These are phyloP conservation scores for Zosterops hypoxanthus DNA, from an alignment of 2,113 vertebrate species.

Conservation along the genomic window DNA sequence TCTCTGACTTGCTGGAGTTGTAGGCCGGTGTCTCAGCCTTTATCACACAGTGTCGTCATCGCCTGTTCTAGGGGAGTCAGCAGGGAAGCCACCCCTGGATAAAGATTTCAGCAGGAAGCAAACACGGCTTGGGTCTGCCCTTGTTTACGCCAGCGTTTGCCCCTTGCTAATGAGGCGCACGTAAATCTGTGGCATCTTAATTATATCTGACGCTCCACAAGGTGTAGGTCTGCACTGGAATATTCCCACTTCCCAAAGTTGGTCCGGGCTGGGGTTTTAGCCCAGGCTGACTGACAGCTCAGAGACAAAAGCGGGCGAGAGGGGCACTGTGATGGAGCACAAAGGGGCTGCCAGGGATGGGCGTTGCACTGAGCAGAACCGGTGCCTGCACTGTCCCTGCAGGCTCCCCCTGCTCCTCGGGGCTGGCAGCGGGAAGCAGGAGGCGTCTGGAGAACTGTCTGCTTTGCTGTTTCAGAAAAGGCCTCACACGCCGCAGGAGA, in stretches of 20 bases:
- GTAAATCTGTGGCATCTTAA: neutral
- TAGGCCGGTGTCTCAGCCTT: neutral
- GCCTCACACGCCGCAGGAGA: accelerated
- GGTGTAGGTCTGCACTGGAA: neutral
- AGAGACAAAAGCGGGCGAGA: constrained; percentile 54
- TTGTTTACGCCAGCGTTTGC: neutral
- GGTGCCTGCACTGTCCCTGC: neutral
- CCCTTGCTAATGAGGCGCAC: neutral
- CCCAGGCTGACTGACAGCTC: neutral
- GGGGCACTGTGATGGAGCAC: constrained; percentile 14
- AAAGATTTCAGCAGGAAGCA: neutral
- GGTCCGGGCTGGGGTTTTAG: neutral
- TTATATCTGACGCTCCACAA: neutral
- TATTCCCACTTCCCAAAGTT: constrained; percentile 30
- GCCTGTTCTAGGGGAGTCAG: neutral
- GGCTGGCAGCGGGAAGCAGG: neutral
- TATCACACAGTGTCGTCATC: neutral
- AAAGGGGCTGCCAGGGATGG: constrained; percentile 45
- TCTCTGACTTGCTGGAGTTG: neutral
- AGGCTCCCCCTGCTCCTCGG: neutral
- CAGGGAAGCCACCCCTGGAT: neutral
- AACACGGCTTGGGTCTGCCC: neutral
- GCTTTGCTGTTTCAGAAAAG: neutral
- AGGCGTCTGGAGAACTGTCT: neutral
- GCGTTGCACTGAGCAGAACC: neutral